Conservation (phyloP, 2,797 vertebrate species). For the Pangasius mekongensis region DNA sequence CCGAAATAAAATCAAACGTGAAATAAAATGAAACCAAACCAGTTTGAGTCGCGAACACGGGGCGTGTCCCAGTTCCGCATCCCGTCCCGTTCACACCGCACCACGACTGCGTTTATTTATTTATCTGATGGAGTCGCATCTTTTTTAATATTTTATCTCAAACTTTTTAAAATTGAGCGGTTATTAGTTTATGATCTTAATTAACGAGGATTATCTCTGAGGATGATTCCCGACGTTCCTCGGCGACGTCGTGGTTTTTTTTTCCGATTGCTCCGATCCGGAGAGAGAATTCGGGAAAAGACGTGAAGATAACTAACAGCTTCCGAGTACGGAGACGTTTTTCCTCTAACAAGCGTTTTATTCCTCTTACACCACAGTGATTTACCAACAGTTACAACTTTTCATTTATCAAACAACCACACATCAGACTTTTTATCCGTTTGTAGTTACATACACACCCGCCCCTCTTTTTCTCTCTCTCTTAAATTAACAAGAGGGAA, state of each 20-base stretch:
- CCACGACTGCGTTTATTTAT: neutral
- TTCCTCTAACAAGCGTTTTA: neutral
- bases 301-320: neutral
- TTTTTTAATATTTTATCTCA: neutral
- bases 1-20: neutral
- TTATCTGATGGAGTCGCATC: neutral
- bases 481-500: no score
- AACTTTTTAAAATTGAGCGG: neutral
- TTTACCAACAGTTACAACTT: neutral
- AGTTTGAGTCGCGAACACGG: neutral
- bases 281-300: neutral
- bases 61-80: neutral
- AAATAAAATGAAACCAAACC: neutral
- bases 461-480: no score
- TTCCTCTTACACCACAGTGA: neutral
- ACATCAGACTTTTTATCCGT: neutral
- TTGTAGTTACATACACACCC: neutral
- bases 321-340: neutral
- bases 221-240: neutral
- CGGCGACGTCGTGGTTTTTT: neutral
- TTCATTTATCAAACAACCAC: neutral
- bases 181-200: neutral
- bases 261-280: neutral
- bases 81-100: no score
- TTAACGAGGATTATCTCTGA: neutral